These are phyloP conservation scores for Patagioenas fasciata DNA, from an alignment of 2,113 vertebrate species.

Conservation along the genomic window DNA sequence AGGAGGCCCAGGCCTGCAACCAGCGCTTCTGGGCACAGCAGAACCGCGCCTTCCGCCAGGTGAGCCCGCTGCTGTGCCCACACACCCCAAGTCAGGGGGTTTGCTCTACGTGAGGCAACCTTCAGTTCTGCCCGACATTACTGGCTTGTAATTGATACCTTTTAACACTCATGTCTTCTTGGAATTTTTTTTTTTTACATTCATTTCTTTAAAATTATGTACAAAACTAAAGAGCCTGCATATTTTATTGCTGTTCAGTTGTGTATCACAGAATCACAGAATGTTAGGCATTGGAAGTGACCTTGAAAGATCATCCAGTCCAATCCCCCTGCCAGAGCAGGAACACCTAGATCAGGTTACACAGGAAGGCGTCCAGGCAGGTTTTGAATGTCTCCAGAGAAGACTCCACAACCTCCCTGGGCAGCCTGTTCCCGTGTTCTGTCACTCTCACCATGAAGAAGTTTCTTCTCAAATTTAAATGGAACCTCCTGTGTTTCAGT, in stretches of 20 bases:
- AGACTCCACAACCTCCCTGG: too few species aligned
- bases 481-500: too few species aligned
- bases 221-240: accelerated
- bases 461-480: too few species aligned
- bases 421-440: too few species aligned
- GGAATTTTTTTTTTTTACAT: not conserved
- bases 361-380: too few species aligned
- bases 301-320: too few species aligned
- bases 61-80: not conserved
- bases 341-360: too few species aligned
- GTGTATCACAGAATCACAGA: too few species aligned
- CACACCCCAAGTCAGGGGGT: accelerated
- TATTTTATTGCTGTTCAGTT: not conserved
- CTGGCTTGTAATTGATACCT: not conserved
- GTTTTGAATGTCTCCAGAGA: too few species aligned
- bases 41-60: conserved; percentile 86
- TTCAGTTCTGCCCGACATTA: accelerated
- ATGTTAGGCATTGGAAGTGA: too few species aligned
- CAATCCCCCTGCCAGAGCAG: too few species aligned
- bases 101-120: not conserved
- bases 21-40: conserved; percentile 90
- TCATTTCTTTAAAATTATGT: accelerated
- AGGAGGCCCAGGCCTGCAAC: conserved; percentile 91
- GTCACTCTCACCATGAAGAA: too few species aligned
- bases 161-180: accelerated